A percentile compares a stretch with the other conserved stretches of the same genome.
These are phyloP conservation scores for Micoletzkya japonica DNA, from an alignment of 2,888 invertebrate genomes.

Conservation along the genomic window DNA sequence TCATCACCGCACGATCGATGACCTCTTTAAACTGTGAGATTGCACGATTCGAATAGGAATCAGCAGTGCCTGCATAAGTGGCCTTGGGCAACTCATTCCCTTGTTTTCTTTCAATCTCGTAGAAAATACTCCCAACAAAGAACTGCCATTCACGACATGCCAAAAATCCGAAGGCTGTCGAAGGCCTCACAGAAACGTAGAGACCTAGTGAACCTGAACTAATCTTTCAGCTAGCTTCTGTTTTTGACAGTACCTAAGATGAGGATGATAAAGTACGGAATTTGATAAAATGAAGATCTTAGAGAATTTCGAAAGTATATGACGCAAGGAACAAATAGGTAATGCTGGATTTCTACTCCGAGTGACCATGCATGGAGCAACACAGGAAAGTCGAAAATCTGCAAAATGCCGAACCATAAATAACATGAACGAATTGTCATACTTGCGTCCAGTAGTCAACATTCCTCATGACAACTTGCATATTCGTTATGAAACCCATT, in stretches of 20 bases:
- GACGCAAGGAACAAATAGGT: conserved; percentile 25
- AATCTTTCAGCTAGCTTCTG: not conserved
- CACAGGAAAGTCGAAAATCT: conserved; percentile 21
- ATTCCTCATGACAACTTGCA: conserved; percentile 5
- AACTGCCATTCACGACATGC: too few relatives aligned
- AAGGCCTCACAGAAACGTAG: too few relatives aligned
- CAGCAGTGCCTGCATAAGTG: too few relatives aligned
- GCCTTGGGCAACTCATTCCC: too few relatives aligned
- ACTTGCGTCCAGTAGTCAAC: conserved; percentile 26
- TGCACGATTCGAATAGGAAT: too few relatives aligned
- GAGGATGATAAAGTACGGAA: not conserved
- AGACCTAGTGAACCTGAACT: too few relatives aligned
- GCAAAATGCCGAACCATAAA: not conserved
- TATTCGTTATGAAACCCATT: not conserved
- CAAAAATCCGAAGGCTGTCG: too few relatives aligned
- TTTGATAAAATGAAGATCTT: not conserved
- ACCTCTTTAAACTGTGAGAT: too few relatives aligned
- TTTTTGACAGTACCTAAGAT: not conserved
- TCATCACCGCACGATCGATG: too few relatives aligned
- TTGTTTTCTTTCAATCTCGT: too few relatives aligned
- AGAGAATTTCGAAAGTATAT: not conserved
- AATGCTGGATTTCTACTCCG: conserved; percentile 25
- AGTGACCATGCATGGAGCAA: conserved; percentile 25
- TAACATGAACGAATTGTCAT: not conserved
- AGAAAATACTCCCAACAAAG: too few relatives aligned